phyloP scores from a whole-genome alignment of 2,113 vertebrate species.

The Chionomys nivalis region DNA sequence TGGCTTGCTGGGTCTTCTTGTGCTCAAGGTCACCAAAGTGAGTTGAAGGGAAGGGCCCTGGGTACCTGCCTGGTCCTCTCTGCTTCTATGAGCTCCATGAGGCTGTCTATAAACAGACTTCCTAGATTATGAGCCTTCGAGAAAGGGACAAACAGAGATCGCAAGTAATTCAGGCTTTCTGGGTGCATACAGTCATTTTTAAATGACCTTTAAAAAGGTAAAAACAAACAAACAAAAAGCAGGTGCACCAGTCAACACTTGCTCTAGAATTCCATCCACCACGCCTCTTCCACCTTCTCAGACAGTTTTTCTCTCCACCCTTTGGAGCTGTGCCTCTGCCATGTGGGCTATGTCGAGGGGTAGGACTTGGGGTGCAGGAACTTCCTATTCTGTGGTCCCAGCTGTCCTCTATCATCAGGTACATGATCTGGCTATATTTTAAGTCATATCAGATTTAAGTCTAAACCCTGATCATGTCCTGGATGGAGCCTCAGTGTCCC shows the following conservation, averaged over 20 bases:
- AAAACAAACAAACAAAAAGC: background rate
- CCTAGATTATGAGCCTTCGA: background rate
- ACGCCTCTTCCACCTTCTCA: background rate
- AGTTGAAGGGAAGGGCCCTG: background rate
- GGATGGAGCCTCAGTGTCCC: background rate
- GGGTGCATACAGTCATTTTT: background rate
- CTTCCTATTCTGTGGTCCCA: background rate
- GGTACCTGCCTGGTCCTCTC: background rate
- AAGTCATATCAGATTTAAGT: background rate
- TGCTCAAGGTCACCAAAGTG: background rate
- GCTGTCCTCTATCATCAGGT: background rate
- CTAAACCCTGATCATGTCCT: background rate
- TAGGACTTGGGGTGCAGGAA: no score
- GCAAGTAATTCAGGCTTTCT: background rate
- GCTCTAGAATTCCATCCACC: background rate
- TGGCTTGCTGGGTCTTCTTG: background rate
- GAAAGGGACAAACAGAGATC: slow-evolving; percentile 19
- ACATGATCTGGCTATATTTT: background rate
- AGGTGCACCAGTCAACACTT: background rate
- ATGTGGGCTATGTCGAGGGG: background rate
- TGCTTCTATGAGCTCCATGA: background rate
- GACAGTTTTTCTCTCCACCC: background rate
- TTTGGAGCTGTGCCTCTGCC: background rate
- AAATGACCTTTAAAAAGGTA: background rate
- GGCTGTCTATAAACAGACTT: background rate